Evolutionary conservation across 2,888 invertebrate species (phyloP).

Genomic region (Limnephilus rhombicus): DNA sequence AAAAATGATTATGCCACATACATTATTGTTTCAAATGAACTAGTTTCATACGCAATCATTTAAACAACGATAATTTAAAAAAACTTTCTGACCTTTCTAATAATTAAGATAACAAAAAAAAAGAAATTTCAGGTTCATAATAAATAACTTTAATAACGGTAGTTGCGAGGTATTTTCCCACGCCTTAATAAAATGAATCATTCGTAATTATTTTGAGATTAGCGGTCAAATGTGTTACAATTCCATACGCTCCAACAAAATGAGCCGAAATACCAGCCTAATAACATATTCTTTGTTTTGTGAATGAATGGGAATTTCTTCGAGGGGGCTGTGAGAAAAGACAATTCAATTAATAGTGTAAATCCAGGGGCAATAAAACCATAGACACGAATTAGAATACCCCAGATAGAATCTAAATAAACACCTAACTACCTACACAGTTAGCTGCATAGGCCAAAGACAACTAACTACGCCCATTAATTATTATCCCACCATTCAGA

Average conservation of each 20-base stretch:
- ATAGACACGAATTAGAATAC: not conserved
- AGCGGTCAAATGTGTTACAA: constrained; percentile 4
- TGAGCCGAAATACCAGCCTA: constrained; percentile 11
- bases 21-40: not conserved
- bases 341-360: not conserved
- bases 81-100: constrained; percentile 6
- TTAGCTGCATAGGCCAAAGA: not conserved
- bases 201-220: not conserved
- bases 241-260: not conserved
- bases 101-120: not conserved
- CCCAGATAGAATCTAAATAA: not conserved
- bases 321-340: constrained; percentile 31
- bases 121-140: not conserved
- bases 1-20: not conserved
- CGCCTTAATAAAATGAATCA: not conserved
- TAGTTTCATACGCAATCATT: not conserved
- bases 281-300: constrained; percentile 26
- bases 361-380: constrained; percentile 22
- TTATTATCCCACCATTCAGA: not conserved
- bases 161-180: not conserved
- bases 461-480: not conserved
- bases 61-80: not conserved
- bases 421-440: not conserved
- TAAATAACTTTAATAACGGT: not conserved
- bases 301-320: constrained; percentile 25